Percentiles rank a stretch among this genome's conserved stretches.
phyloP scores from a whole-genome alignment of 2,888 invertebrate genomes.

The Podotricha telesiphe region DNA sequence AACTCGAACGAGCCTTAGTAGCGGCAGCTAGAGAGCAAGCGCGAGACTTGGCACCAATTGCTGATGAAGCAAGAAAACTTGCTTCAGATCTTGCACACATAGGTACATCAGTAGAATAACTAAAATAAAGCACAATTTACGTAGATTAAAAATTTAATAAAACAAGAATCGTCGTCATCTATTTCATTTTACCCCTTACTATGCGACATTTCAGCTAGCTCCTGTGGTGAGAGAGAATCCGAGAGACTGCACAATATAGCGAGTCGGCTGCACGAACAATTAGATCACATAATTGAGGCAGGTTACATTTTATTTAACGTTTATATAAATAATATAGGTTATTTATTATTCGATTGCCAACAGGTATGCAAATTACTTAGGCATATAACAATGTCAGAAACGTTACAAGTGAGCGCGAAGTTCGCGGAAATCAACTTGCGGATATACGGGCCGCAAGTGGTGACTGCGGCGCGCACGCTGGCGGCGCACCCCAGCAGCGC shows the following conservation, averaged over 20 bases:
- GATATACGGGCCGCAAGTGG: constrained; percentile 97
- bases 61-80: constrained; percentile 74
- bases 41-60: constrained; percentile 72
- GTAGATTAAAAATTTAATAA: background rate
- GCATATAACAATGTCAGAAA: constrained; percentile 97
- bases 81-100: constrained; percentile 79
- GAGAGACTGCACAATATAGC: constrained; percentile 96
- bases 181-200: background rate
- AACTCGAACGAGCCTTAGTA: constrained; percentile 91
- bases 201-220: constrained; percentile 68
- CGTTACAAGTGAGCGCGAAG: constrained; percentile 97
- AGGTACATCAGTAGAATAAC: constrained; percentile 59
- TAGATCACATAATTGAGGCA: constrained; percentile 99
- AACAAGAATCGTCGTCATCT: background rate
- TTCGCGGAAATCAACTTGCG: constrained; percentile 97
- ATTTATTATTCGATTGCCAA: constrained; percentile 30
- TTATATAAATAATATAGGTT: background rate
- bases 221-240: constrained; percentile 86
- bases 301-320: constrained; percentile 43
- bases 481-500: constrained; percentile 96
- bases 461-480: constrained; percentile 96
- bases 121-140: background rate
- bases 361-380: constrained; percentile 97
- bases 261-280: constrained; percentile 97
- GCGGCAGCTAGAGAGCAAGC: constrained; percentile 83